These are phyloP conservation scores for Eupsilia transversa DNA, from an alignment of 2,888 invertebrate species.

Conservation along the genomic window DNA sequence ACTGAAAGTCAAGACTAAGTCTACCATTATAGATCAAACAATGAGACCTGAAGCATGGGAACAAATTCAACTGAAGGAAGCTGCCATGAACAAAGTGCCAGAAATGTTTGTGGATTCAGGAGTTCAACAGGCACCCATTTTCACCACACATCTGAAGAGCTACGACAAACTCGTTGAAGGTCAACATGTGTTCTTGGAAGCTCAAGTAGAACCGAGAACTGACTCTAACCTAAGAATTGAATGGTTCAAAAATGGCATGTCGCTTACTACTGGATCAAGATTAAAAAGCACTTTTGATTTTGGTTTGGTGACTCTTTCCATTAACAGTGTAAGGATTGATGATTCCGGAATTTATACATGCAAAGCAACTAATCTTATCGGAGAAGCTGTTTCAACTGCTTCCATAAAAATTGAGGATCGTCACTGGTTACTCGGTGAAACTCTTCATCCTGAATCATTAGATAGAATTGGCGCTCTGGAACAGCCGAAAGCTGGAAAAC, in stretches of 20 bases:
- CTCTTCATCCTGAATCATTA: conserved; percentile 97
- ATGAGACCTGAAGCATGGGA: conserved; percentile 98
- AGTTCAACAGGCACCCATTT: conserved; percentile 98
- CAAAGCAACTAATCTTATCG: conserved; percentile 97
- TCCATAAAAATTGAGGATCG: conserved; percentile 97
- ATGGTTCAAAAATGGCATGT: conserved; percentile 98
- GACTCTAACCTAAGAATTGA: conserved; percentile 97
- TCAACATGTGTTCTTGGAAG: conserved; percentile 96
- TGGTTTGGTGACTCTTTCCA: conserved; percentile 97
- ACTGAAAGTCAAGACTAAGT: conserved; percentile 96
- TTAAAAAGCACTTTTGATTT: conserved; percentile 99
- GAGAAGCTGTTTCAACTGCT: conserved; percentile 98
- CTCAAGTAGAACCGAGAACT: conserved; percentile 97
- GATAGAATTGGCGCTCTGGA: conserved; percentile 96
- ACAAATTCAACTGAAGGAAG: conserved; percentile 97
- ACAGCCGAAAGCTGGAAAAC: conserved; percentile 92
- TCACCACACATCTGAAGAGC: conserved; percentile 97
- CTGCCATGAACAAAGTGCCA: conserved; percentile 97
- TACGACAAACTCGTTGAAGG: conserved; percentile 96
- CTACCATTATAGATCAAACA: conserved; percentile 95
- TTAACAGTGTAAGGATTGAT: conserved; percentile 96
- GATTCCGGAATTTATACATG: conserved; percentile 99
- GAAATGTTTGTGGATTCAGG: conserved; percentile 96
- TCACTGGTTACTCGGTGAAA: conserved; percentile 96
- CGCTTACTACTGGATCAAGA: conserved; percentile 96